Percentiles rank a stretch among this genome's conserved stretches.
These are phyloP conservation scores for Sebastes kiyomatsui DNA, from an alignment of 2,797 vertebrate species.

Conservation along the genomic window DNA sequence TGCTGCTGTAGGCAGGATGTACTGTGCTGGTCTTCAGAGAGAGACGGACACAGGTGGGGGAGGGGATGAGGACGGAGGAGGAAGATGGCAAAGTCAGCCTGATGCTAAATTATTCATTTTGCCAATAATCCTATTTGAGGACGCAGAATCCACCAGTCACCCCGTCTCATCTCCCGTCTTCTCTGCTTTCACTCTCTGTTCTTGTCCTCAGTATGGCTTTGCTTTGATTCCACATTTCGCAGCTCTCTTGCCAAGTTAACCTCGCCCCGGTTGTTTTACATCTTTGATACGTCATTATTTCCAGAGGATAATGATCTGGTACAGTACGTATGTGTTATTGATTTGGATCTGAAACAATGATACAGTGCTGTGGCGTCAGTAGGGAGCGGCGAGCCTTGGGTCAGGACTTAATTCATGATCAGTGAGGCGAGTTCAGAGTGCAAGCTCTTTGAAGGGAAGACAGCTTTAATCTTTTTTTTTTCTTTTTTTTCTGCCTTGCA, in stretches of 20 bases:
- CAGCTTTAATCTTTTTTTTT: slow-evolving; percentile 34
- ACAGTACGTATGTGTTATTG: background rate
- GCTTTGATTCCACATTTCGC: slow-evolving; percentile 13
- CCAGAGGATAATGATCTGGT: background rate
- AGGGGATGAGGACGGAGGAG: background rate
- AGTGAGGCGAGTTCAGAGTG: slow-evolving; percentile 3
- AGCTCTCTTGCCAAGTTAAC: background rate
- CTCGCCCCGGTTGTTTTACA: background rate
- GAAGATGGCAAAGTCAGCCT: background rate
- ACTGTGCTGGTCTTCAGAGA: slow-evolving; percentile 21
- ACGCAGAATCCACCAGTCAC: background rate
- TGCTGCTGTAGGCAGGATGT: slow-evolving; percentile 27
- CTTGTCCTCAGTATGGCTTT: background rate
- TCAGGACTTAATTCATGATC: slow-evolving; percentile 21
- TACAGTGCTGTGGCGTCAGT: background rate
- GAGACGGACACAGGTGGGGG: background rate
- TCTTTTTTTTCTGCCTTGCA: background rate
- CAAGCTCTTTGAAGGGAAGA: slow-evolving; percentile 40
- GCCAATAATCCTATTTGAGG: slow-evolving; percentile 16
- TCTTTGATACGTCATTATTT: background rate
- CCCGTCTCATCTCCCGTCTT: background rate
- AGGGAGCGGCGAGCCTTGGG: background rate
- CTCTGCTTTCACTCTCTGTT: background rate
- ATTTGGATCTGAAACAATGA: slow-evolving; percentile 21
- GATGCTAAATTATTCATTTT: slow-evolving; percentile 44